A percentile compares a stretch with the other conserved stretches of the same genome.
Conservation (phyloP, 2,797 vertebrate species). For the Cryptoblepharus egeriae region DNA sequence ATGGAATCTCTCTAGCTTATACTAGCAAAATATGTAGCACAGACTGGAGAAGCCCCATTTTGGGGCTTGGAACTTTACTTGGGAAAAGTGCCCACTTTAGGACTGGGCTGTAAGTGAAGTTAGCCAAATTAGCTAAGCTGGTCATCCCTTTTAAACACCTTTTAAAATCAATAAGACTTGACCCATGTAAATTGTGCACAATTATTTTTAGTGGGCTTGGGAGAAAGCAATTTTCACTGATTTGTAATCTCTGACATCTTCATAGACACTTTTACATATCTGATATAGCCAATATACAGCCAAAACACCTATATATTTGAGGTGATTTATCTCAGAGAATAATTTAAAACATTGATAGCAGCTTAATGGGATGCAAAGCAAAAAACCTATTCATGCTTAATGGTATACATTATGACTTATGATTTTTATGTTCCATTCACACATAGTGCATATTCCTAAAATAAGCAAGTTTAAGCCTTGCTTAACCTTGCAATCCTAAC, state of each 20-base stretch:
- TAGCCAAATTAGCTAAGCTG: background rate
- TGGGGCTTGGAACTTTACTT: constrained; percentile 6
- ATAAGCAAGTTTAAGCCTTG: background rate
- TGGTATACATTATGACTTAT: background rate
- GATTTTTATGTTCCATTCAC: background rate
- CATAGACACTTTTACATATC: background rate
- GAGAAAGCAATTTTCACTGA: too few species aligned
- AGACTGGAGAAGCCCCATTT: background rate
- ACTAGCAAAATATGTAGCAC: too few species aligned
- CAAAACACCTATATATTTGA: too few species aligned
- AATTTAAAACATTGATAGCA: background rate
- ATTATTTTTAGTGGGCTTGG: background rate
- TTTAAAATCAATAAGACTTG: background rate
- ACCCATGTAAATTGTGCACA: background rate
- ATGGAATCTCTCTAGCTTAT: too few species aligned
- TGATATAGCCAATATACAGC: background rate
- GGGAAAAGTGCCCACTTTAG: too few species aligned
- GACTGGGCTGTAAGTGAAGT: background rate
- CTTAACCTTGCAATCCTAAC: too few species aligned
- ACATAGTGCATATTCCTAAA: background rate
- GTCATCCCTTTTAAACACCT: too few species aligned
- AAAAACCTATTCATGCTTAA: background rate
- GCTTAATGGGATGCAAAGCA: background rate
- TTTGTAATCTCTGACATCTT: background rate
- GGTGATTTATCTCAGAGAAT: background rate